A percentile compares a stretch with the other conserved stretches of the same genome.
Conservation (phyloP, 2,888 invertebrate genomes). For the Reticulitermes lucifugus region DNA sequence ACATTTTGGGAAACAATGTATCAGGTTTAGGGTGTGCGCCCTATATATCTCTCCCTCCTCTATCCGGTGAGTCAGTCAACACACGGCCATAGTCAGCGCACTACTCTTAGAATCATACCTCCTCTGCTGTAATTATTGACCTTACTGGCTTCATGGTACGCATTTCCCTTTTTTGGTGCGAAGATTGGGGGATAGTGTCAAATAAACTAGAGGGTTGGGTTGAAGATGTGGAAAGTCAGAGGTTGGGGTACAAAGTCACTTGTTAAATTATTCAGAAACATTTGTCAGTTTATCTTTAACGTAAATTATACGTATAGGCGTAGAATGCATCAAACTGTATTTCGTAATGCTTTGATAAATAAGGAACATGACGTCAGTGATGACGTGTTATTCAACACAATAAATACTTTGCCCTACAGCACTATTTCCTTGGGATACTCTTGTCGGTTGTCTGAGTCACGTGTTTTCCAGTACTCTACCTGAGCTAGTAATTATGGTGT, state of each 20-base stretch:
- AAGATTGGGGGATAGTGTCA: too few relatives aligned
- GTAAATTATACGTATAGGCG: background rate
- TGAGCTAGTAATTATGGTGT: too few relatives aligned
- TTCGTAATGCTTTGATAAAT: too few relatives aligned
- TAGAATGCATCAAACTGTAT: background rate
- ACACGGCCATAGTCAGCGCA: background rate
- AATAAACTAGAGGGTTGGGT: background rate
- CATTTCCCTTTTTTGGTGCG: background rate
- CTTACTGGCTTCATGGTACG: background rate
- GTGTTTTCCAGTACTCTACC: too few relatives aligned
- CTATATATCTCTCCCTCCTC: background rate
- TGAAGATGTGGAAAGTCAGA: background rate
- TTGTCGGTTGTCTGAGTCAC: too few relatives aligned
- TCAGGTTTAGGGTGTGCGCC: background rate
- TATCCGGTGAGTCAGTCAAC: background rate
- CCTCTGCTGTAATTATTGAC: background rate
- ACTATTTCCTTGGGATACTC: too few relatives aligned
- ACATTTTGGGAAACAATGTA: background rate
- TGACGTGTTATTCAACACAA: too few relatives aligned
- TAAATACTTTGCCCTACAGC: too few relatives aligned
- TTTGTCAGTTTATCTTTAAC: background rate
- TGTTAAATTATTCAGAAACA: slow-evolving; percentile 5
- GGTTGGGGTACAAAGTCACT: background rate
- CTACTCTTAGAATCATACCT: background rate
- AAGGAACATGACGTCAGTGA: too few relatives aligned